phyloP scores from a whole-genome alignment of 1,140 invertebrate genomes.

The Steinernema khuongi region DNA sequence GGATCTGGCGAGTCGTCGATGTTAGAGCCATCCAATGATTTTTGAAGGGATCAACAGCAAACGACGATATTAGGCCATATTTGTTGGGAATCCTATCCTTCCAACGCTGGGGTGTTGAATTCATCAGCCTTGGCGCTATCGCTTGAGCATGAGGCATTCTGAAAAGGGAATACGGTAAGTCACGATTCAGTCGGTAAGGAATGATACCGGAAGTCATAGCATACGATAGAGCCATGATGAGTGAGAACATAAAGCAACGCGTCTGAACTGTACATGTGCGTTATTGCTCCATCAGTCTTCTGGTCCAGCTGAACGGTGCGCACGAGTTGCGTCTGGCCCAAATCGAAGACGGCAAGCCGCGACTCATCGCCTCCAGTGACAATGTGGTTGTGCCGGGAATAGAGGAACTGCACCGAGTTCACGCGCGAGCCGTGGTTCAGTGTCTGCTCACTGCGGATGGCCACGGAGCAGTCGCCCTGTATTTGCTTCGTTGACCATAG shows the following conservation, averaged over 20 bases:
- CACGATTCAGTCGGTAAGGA: not conserved
- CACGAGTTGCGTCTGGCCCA: not conserved
- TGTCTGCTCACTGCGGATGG: slow-evolving; percentile 24
- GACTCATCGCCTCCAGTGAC: not conserved
- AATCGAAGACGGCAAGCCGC: not conserved
- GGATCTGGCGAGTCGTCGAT: not conserved
- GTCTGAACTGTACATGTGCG: not conserved
- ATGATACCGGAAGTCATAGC: slow-evolving; percentile 2
- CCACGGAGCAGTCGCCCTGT: slow-evolving; percentile 29
- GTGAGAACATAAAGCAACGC: not conserved
- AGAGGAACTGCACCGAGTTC: slow-evolving; percentile 23
- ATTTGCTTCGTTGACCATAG: slow-evolving; percentile 26
- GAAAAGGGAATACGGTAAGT: not conserved
- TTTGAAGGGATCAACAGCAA: not conserved
- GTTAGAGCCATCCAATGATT: not conserved
- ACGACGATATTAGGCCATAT: not conserved
- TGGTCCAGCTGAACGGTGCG: not conserved
- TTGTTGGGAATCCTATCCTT: not conserved
- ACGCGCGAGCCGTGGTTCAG: slow-evolving; percentile 11
- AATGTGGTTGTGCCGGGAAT: not conserved
- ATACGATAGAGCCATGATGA: not conserved
- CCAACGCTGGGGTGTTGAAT: not conserved
- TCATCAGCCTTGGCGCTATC: not conserved
- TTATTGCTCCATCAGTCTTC: not conserved
- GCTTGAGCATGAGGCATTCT: not conserved